phyloP scores from a whole-genome alignment of 2,113 vertebrate species.

The Strigops habroptila region DNA sequence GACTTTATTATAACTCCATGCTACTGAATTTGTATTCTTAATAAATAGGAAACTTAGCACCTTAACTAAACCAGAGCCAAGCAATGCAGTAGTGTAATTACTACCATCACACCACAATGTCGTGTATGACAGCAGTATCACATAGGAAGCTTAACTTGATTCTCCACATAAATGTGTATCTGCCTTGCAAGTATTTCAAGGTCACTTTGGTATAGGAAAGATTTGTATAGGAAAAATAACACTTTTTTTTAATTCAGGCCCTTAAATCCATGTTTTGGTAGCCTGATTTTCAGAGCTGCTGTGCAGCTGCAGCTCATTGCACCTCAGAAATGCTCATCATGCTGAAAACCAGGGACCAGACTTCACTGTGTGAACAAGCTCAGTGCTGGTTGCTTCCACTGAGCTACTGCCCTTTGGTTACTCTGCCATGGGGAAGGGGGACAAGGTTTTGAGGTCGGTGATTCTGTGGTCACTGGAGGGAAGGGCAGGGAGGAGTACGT shows the following conservation, averaged over 20 bases:
- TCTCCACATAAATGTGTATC: background rate
- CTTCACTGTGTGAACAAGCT: background rate
- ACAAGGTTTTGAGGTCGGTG: background rate
- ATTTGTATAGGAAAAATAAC: background rate
- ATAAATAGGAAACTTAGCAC: background rate
- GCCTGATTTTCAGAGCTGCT: background rate
- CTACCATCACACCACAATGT: background rate
- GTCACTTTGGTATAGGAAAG: background rate
- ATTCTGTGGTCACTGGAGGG: accelerated
- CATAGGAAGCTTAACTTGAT: background rate
- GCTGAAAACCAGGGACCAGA: background rate
- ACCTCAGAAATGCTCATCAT: background rate
- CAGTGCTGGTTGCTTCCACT: background rate
- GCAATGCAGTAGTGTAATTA: background rate
- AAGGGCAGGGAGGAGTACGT: background rate
- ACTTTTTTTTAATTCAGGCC: background rate
- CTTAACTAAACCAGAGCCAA: background rate
- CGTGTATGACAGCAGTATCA: background rate
- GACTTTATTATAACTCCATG: background rate
- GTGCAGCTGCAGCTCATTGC: background rate
- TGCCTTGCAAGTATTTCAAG: background rate
- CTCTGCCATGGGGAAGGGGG: background rate
- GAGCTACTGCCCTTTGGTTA: background rate
- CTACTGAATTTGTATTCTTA: background rate
- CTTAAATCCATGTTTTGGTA: background rate